These are phyloP conservation scores for Nemapogon koenigi DNA, from an alignment of 2,888 invertebrate species.

Conservation along the genomic window DNA sequence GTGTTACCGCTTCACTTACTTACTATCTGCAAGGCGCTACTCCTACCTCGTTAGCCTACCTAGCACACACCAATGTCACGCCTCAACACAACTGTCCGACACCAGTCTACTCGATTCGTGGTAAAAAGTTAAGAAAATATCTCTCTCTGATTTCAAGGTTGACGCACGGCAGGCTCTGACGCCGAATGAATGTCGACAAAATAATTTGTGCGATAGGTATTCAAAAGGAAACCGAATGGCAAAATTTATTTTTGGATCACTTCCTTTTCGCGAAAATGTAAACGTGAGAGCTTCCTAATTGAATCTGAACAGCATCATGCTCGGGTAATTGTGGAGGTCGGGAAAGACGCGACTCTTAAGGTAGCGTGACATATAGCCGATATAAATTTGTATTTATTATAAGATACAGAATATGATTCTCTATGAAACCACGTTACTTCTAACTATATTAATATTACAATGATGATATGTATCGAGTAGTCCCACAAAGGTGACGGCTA, in stretches of 20 bases:
- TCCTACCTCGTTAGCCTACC: slow-evolving; percentile 48
- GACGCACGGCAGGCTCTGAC: too few species aligned
- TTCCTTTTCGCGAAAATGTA: too few species aligned
- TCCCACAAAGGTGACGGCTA: slow-evolving; percentile 66
- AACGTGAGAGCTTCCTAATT: too few species aligned
- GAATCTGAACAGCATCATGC: too few species aligned
- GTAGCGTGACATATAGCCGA: slow-evolving; percentile 59
- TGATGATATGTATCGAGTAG: slow-evolving; percentile 78
- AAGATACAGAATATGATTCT: slow-evolving; percentile 62
- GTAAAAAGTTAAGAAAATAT: neutral
- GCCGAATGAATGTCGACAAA: too few species aligned
- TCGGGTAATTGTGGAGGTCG: too few species aligned
- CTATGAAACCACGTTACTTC: slow-evolving; percentile 62
- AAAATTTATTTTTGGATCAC: too few species aligned
- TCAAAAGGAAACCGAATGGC: too few species aligned
- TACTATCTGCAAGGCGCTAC: slow-evolving; percentile 61
- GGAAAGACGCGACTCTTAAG: slow-evolving; percentile 31
- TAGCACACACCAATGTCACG: slow-evolving; percentile 62
- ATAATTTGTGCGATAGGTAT: too few species aligned
- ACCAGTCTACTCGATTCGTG: slow-evolving; percentile 34
- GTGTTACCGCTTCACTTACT: slow-evolving; percentile 63
- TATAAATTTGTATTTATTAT: slow-evolving; percentile 32
- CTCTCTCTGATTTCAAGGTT: neutral
- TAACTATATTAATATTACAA: slow-evolving; percentile 68
- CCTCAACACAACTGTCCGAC: slow-evolving; percentile 34